Percentiles rank a stretch among this genome's conserved stretches.
Conservation (phyloP, 2,888 invertebrate species). For the Cryptocephalus primarius region DNA sequence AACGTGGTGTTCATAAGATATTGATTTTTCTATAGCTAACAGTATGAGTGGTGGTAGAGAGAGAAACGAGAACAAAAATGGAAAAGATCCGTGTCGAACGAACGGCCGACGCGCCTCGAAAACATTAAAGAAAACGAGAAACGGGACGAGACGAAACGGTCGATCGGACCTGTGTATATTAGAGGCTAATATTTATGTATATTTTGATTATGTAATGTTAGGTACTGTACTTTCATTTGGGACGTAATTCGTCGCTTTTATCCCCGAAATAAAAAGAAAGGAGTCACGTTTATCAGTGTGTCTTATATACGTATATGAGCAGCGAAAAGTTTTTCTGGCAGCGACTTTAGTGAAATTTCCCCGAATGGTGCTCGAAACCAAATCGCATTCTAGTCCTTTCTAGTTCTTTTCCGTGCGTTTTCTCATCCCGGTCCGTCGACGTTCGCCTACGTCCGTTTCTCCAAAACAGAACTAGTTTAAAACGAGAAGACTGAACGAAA, state of each 20-base stretch:
- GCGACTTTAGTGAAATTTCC: slow-evolving; percentile 4
- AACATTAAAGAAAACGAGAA: no score
- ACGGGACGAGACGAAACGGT: no score
- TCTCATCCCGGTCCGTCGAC: slow-evolving; percentile 10
- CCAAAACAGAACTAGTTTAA: slow-evolving; percentile 18
- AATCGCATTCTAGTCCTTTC: slow-evolving; percentile 11
- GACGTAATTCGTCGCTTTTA: no score
- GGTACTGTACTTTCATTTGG: no score
- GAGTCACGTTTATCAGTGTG: not conserved
- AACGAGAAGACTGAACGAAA: slow-evolving; percentile 21
- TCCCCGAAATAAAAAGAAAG: not conserved
- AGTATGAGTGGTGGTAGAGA: slow-evolving; percentile 18
- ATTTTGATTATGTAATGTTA: no score
- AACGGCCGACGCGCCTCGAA: no score
- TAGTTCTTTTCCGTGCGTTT: slow-evolving; percentile 7
- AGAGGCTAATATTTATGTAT: no score
- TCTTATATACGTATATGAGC: not conserved
- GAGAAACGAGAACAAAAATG: no score
- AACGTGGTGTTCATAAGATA: slow-evolving; percentile 37
- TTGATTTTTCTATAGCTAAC: slow-evolving; percentile 33
- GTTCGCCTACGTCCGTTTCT: not conserved
- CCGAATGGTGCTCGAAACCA: slow-evolving; percentile 9
- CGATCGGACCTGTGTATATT: no score
- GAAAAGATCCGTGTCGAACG: no score
- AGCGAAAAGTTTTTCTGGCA: slow-evolving; percentile 4